Base-by-base conservation (phyloP, 2,797 vertebrate species). In the Clamator glandarius region DNA sequence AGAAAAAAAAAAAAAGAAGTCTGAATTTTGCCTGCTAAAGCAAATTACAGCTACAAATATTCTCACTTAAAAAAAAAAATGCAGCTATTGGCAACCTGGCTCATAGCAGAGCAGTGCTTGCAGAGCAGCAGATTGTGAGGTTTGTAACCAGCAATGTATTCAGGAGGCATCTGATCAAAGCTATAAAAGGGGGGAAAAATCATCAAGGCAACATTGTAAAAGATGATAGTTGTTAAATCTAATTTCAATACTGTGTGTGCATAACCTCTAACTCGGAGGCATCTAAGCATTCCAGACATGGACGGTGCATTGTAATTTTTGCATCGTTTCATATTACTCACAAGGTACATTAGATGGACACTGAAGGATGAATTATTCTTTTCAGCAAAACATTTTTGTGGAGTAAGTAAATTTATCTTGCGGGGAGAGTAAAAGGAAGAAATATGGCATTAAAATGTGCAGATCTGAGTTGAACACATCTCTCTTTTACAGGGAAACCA, bases 371-470 rank as follows among this genome's bases (percentile, higher is more conserved):
- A 94, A 95, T 91, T 75, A 86, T 96, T 96, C 96, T 95, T 97
- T 94, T 88, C 92, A 85, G 92, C 92, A 95, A 96, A 95, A 96
- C 92, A 82, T 94, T 95, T 97, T 93, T 95, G 94, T 93, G 95
- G 86, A 92, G 78, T 96, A 95, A 97, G 91, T 97, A 93, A 94
- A 96, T 94, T 97, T 92, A 96, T 96, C 92, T 97, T 87, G 84
- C 23, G 12, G 89, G 55, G 79, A 96, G 83, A 95, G 92, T 82
- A 93, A 96, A 91, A 96, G 94, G 94, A 96, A 96, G 97, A 97
- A 96, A 97, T 96, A 97, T 95, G 92, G 92, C 93, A 96, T 96
- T 96, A 94, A 97, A 97, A 97, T 96, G 96, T 96, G 97, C 96
- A 95, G 94, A 97, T 97, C 91, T 90, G 96, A 96, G 96, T 95